Conservation (phyloP, 1,140 invertebrate species). For the Diprion similis region DNA sequence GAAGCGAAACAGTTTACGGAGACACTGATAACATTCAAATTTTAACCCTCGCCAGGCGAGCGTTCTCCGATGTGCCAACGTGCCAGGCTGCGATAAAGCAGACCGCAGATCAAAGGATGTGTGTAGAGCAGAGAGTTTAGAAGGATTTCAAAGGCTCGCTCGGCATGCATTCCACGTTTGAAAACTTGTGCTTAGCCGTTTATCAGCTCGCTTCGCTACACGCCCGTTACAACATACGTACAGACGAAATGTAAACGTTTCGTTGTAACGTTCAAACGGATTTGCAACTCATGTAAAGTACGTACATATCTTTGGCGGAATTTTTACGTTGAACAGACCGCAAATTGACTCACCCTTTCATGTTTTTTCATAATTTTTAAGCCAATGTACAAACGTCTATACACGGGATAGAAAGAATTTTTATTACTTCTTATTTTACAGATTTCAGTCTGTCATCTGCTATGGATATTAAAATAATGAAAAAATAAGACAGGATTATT, state of each 20-base stretch:
- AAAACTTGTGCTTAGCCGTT: neutral
- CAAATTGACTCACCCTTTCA: no score
- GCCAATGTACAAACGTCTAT: no score
- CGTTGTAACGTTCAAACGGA: no score
- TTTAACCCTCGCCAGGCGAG: neutral
- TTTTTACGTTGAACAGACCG: no score
- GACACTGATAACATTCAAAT: constrained; percentile 5
- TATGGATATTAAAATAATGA: no score
- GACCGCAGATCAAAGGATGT: constrained; percentile 5
- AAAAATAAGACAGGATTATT: no score
- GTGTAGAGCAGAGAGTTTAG: constrained; percentile 1
- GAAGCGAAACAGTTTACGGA: neutral
- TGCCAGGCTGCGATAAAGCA: neutral
- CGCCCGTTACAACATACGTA: neutral
- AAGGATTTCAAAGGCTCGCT: neutral
- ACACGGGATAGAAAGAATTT: no score
- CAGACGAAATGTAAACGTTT: neutral
- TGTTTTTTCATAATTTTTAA: no score
- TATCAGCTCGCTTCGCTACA: neutral
- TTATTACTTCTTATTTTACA: no score
- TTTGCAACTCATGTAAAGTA: no score
- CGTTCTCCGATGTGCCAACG: neutral
- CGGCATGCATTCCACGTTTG: neutral
- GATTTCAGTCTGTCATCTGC: no score
- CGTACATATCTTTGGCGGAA: no score